Percentiles rank a stretch among this genome's conserved stretches.
Evolutionary conservation across 2,797 vertebrate species (phyloP).

Genomic region (Falco peregrinus): DNA sequence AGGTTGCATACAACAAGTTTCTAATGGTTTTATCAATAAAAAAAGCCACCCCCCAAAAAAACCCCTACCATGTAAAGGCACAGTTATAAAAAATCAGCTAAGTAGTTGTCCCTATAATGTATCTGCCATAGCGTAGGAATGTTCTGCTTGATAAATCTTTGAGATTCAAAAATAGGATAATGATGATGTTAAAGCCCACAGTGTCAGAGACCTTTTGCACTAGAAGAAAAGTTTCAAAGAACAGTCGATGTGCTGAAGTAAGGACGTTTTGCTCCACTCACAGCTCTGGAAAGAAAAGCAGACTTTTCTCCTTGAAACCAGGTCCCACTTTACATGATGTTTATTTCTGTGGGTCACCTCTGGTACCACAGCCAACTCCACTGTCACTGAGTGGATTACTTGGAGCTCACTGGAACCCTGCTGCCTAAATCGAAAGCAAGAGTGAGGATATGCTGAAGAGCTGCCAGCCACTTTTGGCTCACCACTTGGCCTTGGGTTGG

Average conservation of each 20-base stretch:
- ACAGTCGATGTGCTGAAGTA: not conserved
- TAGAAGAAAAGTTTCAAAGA: not conserved
- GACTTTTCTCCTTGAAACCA: not conserved
- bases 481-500: not conserved
- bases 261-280: not conserved
- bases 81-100: not conserved
- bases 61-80: not conserved
- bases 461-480: not conserved
- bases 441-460: not conserved
- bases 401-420: not conserved
- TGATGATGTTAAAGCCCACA: not conserved
- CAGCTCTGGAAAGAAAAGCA: not conserved
- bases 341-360: not conserved
- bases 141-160: not conserved
- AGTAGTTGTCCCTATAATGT: not conserved
- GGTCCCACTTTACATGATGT: not conserved
- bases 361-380: not conserved
- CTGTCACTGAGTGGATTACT: not conserved
- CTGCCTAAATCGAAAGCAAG: not conserved
- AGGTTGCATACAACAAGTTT: not conserved
- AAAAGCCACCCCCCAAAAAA: not conserved
- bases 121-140: not conserved
- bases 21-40: not conserved
- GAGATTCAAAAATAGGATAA: not conserved
- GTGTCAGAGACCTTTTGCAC: not conserved